These are phyloP conservation scores for Ophion obscuratus DNA, from an alignment of 2,888 invertebrate species.

Conservation along the genomic window DNA sequence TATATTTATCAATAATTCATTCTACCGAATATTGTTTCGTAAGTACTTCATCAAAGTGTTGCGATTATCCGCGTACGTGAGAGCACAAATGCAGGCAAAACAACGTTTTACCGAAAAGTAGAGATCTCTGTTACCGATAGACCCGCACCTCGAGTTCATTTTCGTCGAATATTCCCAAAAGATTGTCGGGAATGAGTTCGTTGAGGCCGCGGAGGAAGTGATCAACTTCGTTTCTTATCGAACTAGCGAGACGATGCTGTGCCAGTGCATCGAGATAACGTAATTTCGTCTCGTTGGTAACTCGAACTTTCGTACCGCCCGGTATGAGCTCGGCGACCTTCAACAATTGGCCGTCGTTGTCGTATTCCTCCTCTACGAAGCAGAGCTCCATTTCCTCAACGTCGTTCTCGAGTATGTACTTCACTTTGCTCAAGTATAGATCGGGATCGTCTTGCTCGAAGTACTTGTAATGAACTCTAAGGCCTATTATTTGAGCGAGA, in stretches of 20 bases:
- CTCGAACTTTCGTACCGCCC: slow-evolving; percentile 91
- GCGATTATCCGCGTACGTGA: too few species aligned
- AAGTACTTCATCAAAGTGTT: too few species aligned
- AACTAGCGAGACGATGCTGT: slow-evolving; percentile 93
- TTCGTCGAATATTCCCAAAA: slow-evolving; percentile 97
- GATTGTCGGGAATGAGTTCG: slow-evolving; percentile 95
- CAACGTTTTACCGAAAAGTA: neutral
- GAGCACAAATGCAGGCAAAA: neutral
- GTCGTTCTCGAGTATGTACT: slow-evolving; percentile 96
- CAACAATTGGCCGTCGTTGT: slow-evolving; percentile 89
- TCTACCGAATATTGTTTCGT: too few species aligned
- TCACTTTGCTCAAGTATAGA: slow-evolving; percentile 95
- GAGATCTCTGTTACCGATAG: too few species aligned
- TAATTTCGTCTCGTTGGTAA: slow-evolving; percentile 90
- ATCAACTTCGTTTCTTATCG: slow-evolving; percentile 93
- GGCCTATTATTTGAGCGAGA: slow-evolving; percentile 96
- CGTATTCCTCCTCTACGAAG: slow-evolving; percentile 96
- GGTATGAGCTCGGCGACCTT: slow-evolving; percentile 92
- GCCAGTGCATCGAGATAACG: slow-evolving; percentile 95
- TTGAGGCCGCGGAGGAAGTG: slow-evolving; percentile 95
- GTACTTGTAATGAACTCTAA: slow-evolving; percentile 97
- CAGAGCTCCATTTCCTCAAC: slow-evolving; percentile 93
- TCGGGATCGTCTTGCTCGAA: slow-evolving; percentile 98
- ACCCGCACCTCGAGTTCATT: slow-evolving; percentile 94
- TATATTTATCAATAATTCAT: too few species aligned